Evolutionary conservation across 2,113 vertebrate genomes (phyloP), one percentile per base, ranked within the genome.

Genomic region (Daboia siamensis): DNA sequence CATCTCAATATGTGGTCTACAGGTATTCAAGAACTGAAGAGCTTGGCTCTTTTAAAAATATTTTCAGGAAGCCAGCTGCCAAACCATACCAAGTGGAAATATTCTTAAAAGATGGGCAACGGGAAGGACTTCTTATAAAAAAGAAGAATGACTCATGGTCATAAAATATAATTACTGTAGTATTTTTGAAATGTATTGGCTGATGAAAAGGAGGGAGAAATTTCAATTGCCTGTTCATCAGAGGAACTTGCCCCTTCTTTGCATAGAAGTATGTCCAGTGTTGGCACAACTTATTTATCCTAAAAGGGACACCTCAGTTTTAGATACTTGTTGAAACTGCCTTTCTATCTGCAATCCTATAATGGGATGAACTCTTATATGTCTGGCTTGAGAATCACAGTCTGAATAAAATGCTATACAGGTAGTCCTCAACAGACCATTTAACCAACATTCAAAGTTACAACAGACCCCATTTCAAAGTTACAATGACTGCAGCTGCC

Each of bases 11-110:
- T 97, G 97, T 97, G 97, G 97, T 96, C 96, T 93, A 24, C 97
- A 98, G 97, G 98, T 98, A 97, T 97, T 97, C 97, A 97, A 97
- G 96, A 96, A 92, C 61, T 93, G 95, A 96, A 95, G 97, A 96
- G 96, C 96, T 94, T 96, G 96, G 97, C 95, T 96, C 95, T 96
- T 96, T 95, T 94, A 96, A 94, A 95, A 96, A 96, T 96, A 96
- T 96, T 97, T 97, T 97, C 96, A 97, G 97, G 95, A 95, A 96
- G 96, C 95, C 96, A 95, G 95, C 97, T 97, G 95, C 97, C 97
- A 97, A 97, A 97, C 97, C 97, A 97, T 97, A 97, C 97, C 96
- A 97, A 96, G 96, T 97, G 97, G 97, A 98, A 98, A 98, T 97
- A 94, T 97, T 97, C 97, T 97, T 94, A 97, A 97, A 96, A 96